These are phyloP conservation scores for Oncopodura yosiiana DNA, from an alignment of 1,140 invertebrate species.

Conservation along the genomic window DNA sequence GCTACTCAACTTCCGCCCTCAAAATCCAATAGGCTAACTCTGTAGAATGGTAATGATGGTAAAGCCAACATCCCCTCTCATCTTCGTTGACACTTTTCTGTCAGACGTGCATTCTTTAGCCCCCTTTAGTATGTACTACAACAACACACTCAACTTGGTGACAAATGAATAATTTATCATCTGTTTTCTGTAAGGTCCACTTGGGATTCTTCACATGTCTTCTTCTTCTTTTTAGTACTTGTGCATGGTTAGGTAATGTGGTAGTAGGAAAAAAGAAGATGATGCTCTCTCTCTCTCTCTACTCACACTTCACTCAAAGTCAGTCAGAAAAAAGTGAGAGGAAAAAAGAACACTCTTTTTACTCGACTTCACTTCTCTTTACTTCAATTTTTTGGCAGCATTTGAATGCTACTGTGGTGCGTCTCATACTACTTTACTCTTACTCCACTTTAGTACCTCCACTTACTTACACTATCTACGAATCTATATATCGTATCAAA, in stretches of 20 bases:
- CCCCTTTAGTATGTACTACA: too few species aligned
- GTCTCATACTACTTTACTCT: too few species aligned
- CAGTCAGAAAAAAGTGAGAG: constrained; percentile 1
- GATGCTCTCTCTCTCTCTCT: background rate
- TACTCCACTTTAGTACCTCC: too few species aligned
- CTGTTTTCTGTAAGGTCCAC: constrained; percentile 14
- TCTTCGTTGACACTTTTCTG: constrained; percentile 8
- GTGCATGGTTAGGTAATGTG: too few species aligned
- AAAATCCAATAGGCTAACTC: background rate
- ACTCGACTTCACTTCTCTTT: background rate
- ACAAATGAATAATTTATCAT: constrained; percentile 25
- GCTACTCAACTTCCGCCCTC: constrained; percentile 9
- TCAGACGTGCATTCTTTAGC: constrained; percentile 7
- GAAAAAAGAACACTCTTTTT: background rate
- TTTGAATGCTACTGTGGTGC: too few species aligned
- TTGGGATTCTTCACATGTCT: constrained; percentile 9
- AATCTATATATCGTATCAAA: too few species aligned
- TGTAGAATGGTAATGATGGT: constrained; percentile 15
- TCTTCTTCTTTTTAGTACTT: too few species aligned
- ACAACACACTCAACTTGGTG: too few species aligned
- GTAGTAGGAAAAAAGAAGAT: too few species aligned
- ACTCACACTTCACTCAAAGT: background rate
- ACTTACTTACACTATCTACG: too few species aligned
- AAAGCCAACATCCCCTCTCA: constrained; percentile 2
- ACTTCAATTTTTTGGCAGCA: constrained; percentile 7